Evolutionary conservation across 1,140 invertebrate genomes (phyloP).

Genomic region (Marisa cornuarietis): DNA sequence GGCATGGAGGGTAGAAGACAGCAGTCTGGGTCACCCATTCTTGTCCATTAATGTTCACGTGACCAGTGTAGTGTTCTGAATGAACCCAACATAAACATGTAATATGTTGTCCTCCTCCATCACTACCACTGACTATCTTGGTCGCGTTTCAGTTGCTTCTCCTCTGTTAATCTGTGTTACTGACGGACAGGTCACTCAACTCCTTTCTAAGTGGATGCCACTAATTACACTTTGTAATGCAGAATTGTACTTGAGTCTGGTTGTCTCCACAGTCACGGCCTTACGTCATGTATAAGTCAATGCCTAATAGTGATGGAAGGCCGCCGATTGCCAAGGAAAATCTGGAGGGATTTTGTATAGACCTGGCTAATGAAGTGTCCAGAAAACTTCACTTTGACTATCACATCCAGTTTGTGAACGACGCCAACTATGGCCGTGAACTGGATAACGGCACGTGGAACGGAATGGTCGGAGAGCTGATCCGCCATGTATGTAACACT

Average conservation of each 20-base stretch:
- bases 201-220: too few relatives aligned
- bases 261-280: slow-evolving; percentile 29
- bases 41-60: too few relatives aligned
- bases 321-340: slow-evolving; percentile 30
- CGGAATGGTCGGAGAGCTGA: slow-evolving; percentile 93
- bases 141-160: too few relatives aligned
- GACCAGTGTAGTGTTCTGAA: not conserved
- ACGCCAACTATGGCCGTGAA: slow-evolving; percentile 47
- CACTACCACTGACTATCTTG: too few relatives aligned
- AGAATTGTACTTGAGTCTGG: too few relatives aligned
- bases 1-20: too few relatives aligned
- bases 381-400: slow-evolving; percentile 77
- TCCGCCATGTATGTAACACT: slow-evolving; percentile 31
- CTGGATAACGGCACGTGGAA: slow-evolving; percentile 90
- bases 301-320: slow-evolving; percentile 15
- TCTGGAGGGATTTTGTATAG: slow-evolving; percentile 86
- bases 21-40: too few relatives aligned
- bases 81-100: too few relatives aligned
- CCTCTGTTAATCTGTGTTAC: too few relatives aligned
- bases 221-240: too few relatives aligned
- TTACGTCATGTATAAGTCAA: slow-evolving; percentile 32
- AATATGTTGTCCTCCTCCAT: not conserved
- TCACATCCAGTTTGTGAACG: slow-evolving; percentile 49
- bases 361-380: slow-evolving; percentile 73
- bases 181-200: too few relatives aligned